Conservation (phyloP, 2,888 invertebrate genomes). For the Tachina grossa region DNA sequence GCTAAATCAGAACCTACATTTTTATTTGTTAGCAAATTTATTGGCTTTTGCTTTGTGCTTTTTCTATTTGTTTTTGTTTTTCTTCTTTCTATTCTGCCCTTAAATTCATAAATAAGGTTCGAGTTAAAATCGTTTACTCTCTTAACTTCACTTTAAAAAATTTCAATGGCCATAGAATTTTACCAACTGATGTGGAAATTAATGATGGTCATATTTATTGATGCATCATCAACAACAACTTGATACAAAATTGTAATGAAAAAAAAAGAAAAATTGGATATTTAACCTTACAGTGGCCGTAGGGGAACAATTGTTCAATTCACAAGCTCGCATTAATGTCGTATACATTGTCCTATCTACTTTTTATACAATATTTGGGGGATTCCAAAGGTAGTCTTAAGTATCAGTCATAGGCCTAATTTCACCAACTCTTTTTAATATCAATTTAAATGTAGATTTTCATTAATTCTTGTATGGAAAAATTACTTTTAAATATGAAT, state of each 20-base stretch:
- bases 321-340: background rate
- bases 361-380: no score
- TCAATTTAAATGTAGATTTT: no score
- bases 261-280: conserved; percentile 54
- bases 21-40: conserved; percentile 4
- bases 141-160: conserved; percentile 61
- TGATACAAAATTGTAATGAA: conserved; percentile 63
- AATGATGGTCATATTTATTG: conserved; percentile 79
- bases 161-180: conserved; percentile 74
- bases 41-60: conserved; percentile 24
- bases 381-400: no score
- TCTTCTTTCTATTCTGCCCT: conserved; percentile 11
- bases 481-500: no score
- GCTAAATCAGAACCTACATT: conserved; percentile 38
- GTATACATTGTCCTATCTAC: no score
- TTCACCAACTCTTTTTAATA: no score
- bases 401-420: no score
- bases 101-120: conserved; percentile 53
- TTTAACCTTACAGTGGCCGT: conserved; percentile 59
- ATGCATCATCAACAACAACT: conserved; percentile 74
- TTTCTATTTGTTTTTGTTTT: no score
- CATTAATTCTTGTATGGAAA: no score
- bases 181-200: conserved; percentile 80
- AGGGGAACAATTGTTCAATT: background rate
- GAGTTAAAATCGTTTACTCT: conserved; percentile 43